Conservation (phyloP, 1,140 invertebrate genomes). For the Drosophila dunni region DNA sequence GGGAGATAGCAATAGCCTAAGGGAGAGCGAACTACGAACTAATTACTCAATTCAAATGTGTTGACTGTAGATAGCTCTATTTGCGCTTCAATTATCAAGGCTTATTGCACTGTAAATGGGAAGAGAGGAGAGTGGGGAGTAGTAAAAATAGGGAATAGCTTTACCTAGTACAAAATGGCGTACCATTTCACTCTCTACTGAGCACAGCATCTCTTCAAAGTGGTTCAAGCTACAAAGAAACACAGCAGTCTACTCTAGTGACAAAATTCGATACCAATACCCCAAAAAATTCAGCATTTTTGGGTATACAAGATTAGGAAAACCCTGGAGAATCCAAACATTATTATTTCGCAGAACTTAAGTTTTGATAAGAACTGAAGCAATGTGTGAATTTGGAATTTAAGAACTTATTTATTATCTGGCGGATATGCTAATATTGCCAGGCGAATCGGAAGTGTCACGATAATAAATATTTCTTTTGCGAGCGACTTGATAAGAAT, state of each 20-base stretch:
- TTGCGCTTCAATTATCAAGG: constrained; percentile 48
- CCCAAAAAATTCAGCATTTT: too few relatives aligned
- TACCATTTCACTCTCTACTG: background rate
- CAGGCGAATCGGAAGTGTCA: constrained; percentile 9
- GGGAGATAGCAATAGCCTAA: too few relatives aligned
- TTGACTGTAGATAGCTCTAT: constrained; percentile 45
- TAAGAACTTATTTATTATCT: background rate
- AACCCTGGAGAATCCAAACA: too few relatives aligned
- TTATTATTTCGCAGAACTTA: background rate
- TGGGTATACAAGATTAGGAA: too few relatives aligned
- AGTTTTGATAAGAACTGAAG: background rate
- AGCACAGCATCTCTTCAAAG: constrained; percentile 2
- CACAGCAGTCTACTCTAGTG: constrained; percentile 1
- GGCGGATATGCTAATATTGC: background rate
- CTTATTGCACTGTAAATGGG: constrained; percentile 21
- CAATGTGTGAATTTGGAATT: background rate
- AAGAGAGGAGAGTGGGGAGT: too few relatives aligned
- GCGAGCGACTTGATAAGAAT: too few relatives aligned
- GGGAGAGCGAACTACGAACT: constrained; percentile 47
- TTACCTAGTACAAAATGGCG: constrained; percentile 37
- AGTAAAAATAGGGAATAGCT: background rate
- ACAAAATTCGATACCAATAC: too few relatives aligned
- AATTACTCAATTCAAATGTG: constrained; percentile 63
- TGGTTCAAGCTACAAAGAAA: too few relatives aligned
- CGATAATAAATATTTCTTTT: constrained; percentile 4